Evolutionary conservation across 2,797 vertebrate genomes (phyloP).

Genomic region (Onychomys leucogaster): DNA sequence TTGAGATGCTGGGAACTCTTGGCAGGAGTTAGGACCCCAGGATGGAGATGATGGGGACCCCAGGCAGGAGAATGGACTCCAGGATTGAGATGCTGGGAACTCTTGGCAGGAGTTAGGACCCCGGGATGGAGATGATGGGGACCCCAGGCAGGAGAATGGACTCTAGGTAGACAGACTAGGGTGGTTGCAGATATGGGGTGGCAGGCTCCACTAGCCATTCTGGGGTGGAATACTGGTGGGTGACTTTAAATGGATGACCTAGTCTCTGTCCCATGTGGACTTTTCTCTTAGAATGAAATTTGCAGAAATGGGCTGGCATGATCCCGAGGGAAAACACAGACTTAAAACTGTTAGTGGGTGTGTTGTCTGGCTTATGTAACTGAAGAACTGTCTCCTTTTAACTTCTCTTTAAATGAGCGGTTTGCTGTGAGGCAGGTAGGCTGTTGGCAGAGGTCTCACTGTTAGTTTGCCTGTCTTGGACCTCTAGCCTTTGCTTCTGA

Average conservation of each 20-base stretch:
- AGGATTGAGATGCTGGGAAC: not conserved
- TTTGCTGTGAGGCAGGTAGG: slow-evolving; percentile 9
- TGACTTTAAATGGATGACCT: slow-evolving; percentile 53
- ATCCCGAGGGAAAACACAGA: not conserved
- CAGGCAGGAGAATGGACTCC: not conserved
- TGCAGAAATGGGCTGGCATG: slow-evolving; percentile 59
- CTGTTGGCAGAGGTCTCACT: not conserved
- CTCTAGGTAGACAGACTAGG: not conserved
- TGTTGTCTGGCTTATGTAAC: slow-evolving; percentile 14
- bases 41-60: not conserved
- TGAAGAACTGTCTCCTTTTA: not conserved
- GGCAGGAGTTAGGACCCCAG: not conserved
- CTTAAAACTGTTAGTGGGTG: not conserved
- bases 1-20: not conserved
- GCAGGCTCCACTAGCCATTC: not conserved
- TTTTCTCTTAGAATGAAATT: slow-evolving; percentile 60
- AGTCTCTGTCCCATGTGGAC: slow-evolving; percentile 24
- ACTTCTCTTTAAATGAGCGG: not conserved
- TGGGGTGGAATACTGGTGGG: not conserved
- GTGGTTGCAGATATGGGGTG: not conserved
- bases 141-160: not conserved
- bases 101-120: not conserved
- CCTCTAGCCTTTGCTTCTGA: not conserved
- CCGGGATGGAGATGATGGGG: not conserved
- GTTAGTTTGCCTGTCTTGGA: not conserved